Conservation (phyloP, 2,113 vertebrate genomes). For the Peromyscus californicus region DNA sequence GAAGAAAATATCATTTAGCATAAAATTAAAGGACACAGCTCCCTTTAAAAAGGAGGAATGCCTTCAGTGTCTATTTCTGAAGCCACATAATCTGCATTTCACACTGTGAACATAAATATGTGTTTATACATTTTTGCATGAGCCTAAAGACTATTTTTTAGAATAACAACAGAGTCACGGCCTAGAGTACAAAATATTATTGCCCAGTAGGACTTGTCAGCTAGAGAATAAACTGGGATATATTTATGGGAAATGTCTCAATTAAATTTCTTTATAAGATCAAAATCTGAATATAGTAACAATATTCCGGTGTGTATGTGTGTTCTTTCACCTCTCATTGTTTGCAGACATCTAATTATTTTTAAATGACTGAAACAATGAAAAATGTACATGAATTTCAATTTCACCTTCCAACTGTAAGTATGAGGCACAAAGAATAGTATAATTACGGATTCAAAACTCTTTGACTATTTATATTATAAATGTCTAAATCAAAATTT, state of each 20-base stretch:
- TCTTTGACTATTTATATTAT: slow-evolving; percentile 17
- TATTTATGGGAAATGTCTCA: slow-evolving; percentile 84
- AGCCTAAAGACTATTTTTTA: slow-evolving; percentile 84
- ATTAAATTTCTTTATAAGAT: slow-evolving; percentile 85
- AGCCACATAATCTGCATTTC: slow-evolving; percentile 83
- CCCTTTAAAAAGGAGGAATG: slow-evolving; percentile 73
- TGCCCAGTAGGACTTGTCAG: slow-evolving; percentile 84
- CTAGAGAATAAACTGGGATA: slow-evolving; percentile 77
- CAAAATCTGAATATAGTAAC: slow-evolving; percentile 75
- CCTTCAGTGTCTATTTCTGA: slow-evolving; percentile 85
- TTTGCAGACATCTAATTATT: slow-evolving; percentile 72
- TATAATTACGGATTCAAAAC: background rate
- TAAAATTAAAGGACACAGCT: slow-evolving; percentile 84
- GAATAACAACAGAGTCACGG: slow-evolving; percentile 82
- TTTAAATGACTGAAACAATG: slow-evolving; percentile 45
- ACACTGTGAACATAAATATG: slow-evolving; percentile 86
- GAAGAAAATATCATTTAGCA: slow-evolving; percentile 85
- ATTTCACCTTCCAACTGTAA: slow-evolving; percentile 35
- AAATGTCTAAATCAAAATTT: background rate
- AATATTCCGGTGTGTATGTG: slow-evolving; percentile 48
- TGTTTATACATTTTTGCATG: slow-evolving; percentile 85
- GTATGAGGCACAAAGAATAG: background rate
- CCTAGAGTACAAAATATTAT: slow-evolving; percentile 82
- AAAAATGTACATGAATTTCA: slow-evolving; percentile 31
- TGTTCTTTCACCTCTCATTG: slow-evolving; percentile 66